Conservation (phyloP, 2,888 invertebrate species). For the Sialis lutaria region DNA sequence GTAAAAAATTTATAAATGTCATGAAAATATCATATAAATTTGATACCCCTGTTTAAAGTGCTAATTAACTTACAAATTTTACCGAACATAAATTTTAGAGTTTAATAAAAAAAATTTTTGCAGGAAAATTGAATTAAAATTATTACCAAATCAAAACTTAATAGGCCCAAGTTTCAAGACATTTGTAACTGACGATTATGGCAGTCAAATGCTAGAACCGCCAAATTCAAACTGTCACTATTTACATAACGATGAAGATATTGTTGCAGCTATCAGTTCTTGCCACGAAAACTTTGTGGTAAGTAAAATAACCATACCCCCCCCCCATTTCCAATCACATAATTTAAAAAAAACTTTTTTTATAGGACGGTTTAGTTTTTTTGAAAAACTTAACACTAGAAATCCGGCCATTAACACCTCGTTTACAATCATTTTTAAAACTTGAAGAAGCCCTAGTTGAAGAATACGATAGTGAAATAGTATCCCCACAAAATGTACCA, state of each 20-base stretch:
- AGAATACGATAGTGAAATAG: constrained; percentile 11
- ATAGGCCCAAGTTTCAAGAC: constrained; percentile 41
- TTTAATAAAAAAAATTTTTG: constrained; percentile 9
- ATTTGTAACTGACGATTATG: constrained; percentile 30
- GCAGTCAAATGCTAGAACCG: constrained; percentile 19
- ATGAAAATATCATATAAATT: too few relatives aligned
- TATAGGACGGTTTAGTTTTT: constrained; percentile 50
- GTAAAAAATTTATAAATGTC: too few relatives aligned
- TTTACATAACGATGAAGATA: constrained; percentile 35
- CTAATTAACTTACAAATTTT: too few relatives aligned
- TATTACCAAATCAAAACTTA: constrained; percentile 43
- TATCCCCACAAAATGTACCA: constrained; percentile 20
- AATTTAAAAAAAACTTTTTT: constrained; percentile 7
- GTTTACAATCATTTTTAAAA: constrained; percentile 23
- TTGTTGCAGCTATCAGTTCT: constrained; percentile 48
- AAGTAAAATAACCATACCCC: constrained; percentile 18
- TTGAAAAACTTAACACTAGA: constrained; percentile 49
- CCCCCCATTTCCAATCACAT: too few relatives aligned
- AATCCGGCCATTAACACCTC: constrained; percentile 41
- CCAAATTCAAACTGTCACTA: constrained; percentile 39
- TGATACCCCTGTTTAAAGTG: too few relatives aligned
- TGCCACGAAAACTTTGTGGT: constrained; percentile 46
- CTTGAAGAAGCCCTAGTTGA: constrained; percentile 22
- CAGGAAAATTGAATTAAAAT: constrained; percentile 39
- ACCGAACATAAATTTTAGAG: background rate